phyloP scores from a whole-genome alignment of 2,113 vertebrate species.

The Mus musculus region GRCm39 chr1:166867001-166867500 shows the following conservation, averaged over 20 bases:
- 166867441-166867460: background rate
- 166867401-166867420: background rate
- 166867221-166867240: rapidly evolving
- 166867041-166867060: background rate
- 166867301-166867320: background rate
- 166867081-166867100: background rate
- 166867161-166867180: background rate
- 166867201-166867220: background rate
- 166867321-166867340: background rate
- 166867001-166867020: background rate
- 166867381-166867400: background rate
- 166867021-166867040: background rate
- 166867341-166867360: background rate
- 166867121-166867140: background rate
- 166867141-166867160: background rate
- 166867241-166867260: background rate
- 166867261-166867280: background rate
- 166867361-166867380: background rate
- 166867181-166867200: background rate
- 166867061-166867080: background rate
- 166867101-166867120: background rate
- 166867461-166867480: background rate
- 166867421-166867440: background rate
- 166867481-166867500: background rate
- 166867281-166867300: background rate